Conservation (phyloP, 2,888 invertebrate species). For the Ommatoiulus sabulosus region DNA sequence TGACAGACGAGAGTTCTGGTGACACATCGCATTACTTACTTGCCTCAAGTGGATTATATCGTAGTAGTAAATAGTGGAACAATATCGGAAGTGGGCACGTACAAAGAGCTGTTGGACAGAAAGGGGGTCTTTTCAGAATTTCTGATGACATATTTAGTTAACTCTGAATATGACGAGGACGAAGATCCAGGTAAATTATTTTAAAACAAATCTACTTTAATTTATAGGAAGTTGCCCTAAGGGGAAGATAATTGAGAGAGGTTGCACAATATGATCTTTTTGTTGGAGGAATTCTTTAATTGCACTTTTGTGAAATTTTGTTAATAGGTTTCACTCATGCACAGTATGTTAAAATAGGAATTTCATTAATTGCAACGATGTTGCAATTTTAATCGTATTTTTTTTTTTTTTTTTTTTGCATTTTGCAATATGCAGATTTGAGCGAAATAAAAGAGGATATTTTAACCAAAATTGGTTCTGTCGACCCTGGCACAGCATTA, state of each 20-base stretch:
- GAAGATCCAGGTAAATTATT: conserved; percentile 51
- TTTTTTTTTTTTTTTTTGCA: background rate
- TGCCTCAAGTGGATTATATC: conserved; percentile 69
- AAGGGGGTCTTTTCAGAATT: conserved; percentile 71
- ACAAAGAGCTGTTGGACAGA: conserved; percentile 68
- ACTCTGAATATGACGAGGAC: conserved; percentile 65
- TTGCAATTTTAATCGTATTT: background rate
- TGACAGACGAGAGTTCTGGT: conserved; percentile 69
- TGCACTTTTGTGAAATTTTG: too few species aligned
- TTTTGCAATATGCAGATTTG: background rate
- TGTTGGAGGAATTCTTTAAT: too few species aligned
- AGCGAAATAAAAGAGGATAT: conserved; percentile 53
- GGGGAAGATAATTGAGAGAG: too few species aligned
- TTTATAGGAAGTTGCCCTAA: too few species aligned
- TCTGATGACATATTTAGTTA: conserved; percentile 67
- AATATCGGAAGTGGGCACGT: conserved; percentile 70
- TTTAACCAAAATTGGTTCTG: conserved; percentile 53
- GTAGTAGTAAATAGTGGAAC: conserved; percentile 69
- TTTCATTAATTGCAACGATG: background rate
- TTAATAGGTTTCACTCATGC: too few species aligned
- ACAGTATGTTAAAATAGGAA: background rate
- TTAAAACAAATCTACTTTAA: background rate
- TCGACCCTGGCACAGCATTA: conserved; percentile 20
- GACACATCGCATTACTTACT: conserved; percentile 70
- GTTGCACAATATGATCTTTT: too few species aligned